These are phyloP conservation scores for Pseudorectes ferrugineus DNA, from an alignment of 2,113 vertebrate species.

Conservation along the genomic window DNA sequence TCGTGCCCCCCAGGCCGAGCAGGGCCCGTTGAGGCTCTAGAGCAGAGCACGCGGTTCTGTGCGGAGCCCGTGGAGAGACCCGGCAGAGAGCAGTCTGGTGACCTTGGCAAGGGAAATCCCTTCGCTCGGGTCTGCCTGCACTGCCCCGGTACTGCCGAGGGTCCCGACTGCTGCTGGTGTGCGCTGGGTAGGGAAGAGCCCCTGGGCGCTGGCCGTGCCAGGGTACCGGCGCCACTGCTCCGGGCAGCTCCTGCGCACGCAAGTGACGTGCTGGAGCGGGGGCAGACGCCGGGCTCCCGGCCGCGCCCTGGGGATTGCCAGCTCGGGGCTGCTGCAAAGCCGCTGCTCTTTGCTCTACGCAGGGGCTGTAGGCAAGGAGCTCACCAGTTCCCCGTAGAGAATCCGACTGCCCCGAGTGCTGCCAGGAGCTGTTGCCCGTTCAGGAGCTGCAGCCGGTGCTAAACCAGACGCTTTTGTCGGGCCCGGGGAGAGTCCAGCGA, in stretches of 20 bases:
- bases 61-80: neutral
- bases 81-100: no score
- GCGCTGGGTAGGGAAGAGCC: neutral
- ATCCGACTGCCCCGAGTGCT: neutral
- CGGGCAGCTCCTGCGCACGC: neutral
- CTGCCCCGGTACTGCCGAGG: neutral
- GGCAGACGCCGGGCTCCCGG: neutral
- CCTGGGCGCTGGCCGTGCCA: neutral
- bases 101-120: neutral
- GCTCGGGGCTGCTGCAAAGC: neutral
- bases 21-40: accelerated
- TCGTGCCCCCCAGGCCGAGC: neutral
- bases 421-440: accelerated
- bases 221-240: neutral
- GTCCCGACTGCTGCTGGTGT: neutral
- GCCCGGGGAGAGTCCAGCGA: neutral
- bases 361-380: neutral
- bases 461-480: accelerated
- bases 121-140: neutral
- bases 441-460: neutral
- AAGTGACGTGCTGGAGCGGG: accelerated
- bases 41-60: accelerated
- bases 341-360: neutral
- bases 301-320: neutral
- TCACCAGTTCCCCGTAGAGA: accelerated